Evolutionary conservation across 2,113 vertebrate genomes (phyloP).

Genomic region (Mormyrus iriodes): DNA sequence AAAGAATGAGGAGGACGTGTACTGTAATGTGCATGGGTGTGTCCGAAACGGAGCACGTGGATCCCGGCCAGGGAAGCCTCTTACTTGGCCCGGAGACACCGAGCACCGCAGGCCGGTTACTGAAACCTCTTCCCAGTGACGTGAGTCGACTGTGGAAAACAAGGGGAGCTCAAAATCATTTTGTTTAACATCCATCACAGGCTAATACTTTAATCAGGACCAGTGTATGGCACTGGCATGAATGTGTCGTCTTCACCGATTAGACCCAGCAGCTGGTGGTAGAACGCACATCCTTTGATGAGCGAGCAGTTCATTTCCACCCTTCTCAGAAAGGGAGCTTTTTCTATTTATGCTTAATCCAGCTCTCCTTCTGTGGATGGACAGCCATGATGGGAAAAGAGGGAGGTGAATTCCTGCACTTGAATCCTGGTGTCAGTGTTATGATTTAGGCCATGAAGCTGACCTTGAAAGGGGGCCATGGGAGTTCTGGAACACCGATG

Average conservation of each 20-base stretch:
- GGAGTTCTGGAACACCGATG: slow-evolving; percentile 10
- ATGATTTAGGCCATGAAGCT: not conserved
- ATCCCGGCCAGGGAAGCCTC: not conserved
- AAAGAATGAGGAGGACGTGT: not conserved
- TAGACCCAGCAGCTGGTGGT: not conserved
- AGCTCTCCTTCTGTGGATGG: not conserved
- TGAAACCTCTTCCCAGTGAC: not conserved
- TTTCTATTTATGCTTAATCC: not conserved
- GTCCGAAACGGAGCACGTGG: not conserved
- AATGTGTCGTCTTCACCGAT: not conserved
- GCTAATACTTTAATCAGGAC: slow-evolving; percentile 15
- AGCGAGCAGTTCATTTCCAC: not conserved
- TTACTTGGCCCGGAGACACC: not conserved
- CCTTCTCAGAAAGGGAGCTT: not conserved
- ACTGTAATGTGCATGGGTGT: not conserved
- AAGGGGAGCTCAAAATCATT: not conserved
- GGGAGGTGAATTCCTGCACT: not conserved
- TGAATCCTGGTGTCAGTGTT: not conserved
- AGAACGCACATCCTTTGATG: not conserved
- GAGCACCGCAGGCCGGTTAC: not conserved
- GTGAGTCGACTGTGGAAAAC: slow-evolving; percentile 1
- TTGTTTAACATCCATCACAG: slow-evolving; percentile 13
- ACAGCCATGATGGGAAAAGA: not conserved
- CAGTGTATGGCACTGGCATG: not conserved
- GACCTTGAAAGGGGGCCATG: not conserved